phyloP scores from a whole-genome alignment of 1,140 invertebrate genomes.

The Lamellibrachia luymesi region DNA sequence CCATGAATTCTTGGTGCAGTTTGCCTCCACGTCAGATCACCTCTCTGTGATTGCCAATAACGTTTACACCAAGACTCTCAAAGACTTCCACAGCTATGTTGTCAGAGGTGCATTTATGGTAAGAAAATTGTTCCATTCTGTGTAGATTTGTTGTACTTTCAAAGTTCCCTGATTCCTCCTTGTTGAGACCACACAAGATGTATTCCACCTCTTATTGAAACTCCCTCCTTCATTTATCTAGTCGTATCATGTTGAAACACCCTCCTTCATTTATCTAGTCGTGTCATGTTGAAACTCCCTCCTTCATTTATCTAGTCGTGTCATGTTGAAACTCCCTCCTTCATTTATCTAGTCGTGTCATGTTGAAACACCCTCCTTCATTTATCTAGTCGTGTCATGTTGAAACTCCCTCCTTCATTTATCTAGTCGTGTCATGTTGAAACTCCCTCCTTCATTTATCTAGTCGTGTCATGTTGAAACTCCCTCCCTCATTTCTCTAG shows the following conservation, averaged over 20 bases:
- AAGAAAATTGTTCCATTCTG: slow-evolving; percentile 27
- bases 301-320: too few relatives aligned
- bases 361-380: too few relatives aligned
- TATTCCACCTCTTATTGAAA: background rate
- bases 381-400: too few relatives aligned
- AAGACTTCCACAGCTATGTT: slow-evolving; percentile 55
- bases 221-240: background rate
- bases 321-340: too few relatives aligned
- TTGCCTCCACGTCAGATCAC: slow-evolving; percentile 38
- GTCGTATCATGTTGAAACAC: background rate
- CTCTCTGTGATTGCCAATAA: slow-evolving; percentile 39
- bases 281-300: too few relatives aligned
- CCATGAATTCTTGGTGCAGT: slow-evolving; percentile 36
- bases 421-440: too few relatives aligned
- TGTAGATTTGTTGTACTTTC: background rate
- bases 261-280: background rate
- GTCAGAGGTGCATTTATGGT: slow-evolving; percentile 54
- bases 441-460: too few relatives aligned
- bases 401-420: too few relatives aligned
- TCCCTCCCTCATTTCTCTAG: too few relatives aligned
- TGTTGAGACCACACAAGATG: background rate
- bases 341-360: too few relatives aligned
- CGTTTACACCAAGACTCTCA: slow-evolving; percentile 50
- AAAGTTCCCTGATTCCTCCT: background rate
- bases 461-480: too few relatives aligned